Base-by-base conservation (phyloP, 2,888 invertebrate species). In the Graphium colonna region DNA sequence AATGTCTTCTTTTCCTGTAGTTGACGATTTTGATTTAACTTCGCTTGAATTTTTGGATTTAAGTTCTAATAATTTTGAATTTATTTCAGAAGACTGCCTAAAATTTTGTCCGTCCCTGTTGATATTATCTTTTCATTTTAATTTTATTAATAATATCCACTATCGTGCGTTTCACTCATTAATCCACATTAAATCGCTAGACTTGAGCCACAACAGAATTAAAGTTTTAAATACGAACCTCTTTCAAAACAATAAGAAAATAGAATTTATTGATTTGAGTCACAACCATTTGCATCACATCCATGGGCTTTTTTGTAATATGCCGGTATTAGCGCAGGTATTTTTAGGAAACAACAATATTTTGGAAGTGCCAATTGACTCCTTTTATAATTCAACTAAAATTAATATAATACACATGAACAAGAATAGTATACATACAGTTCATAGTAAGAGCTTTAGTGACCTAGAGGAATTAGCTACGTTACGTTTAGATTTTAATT, bases 211-310 rank as follows among this genome's bases (percentile, higher is more conserved):
- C 77, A 98, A 97, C 79, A 94, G 95, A 75, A 94, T 96, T 49
- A 94, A 96, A 51, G 92, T 93, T 60, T 85, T 97, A 52, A 95
- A 95, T 69, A 90, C 94, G 39, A 92, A 92, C 61, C 93, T 95
- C 12, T 97, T 97, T 79, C 92, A 93, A 61, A 91, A 92, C 67
- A 96, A 96, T 76, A 93, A 94, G 68, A 92, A 93, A 59, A 79
- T 97, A 61, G 92, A 94, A 61, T 94, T 94, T 0, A 93, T 97
- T 59, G 97, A 97, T 79, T 81, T 97, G 59, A 95, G 95, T 71
- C 95, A 95, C 79, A 97, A 97, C 79, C 97, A 97, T 81, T 92
- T 97, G 60, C 97, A 97, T 80, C 94, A 95, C 66, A 95, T 97
- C 46, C 92, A 94, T 63, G 95, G 96, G 0, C 92, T 97, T 17